phyloP scores from a whole-genome alignment of 2,797 vertebrate genomes.

The Nasua narica region DNA sequence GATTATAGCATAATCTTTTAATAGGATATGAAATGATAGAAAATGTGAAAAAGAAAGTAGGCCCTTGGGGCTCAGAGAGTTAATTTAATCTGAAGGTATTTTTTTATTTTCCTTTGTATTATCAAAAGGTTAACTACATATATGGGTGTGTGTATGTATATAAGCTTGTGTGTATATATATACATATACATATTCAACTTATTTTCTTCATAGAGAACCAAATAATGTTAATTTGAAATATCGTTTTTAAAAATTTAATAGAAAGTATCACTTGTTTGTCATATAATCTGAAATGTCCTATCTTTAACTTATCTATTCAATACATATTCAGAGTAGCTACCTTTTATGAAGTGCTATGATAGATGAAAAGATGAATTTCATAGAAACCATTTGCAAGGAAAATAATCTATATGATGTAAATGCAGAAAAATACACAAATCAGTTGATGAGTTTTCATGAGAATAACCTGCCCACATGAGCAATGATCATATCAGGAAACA shows the following conservation, averaged over 20 bases:
- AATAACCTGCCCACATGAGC: background rate
- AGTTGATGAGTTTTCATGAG: background rate
- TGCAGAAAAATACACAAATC: background rate
- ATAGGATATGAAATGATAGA: background rate
- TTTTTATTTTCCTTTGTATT: background rate
- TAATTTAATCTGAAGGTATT: background rate
- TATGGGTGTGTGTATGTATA: background rate
- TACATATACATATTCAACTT: background rate
- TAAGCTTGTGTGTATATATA: background rate
- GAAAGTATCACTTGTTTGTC: background rate
- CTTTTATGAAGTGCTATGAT: background rate
- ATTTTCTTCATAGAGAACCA: background rate
- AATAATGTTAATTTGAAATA: background rate
- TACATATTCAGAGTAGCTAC: background rate
- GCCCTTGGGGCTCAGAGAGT: background rate
- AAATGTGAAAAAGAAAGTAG: background rate
- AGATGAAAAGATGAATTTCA: background rate
- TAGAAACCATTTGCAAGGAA: background rate
- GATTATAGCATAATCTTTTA: background rate
- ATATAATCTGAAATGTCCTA: background rate
- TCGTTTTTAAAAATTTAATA: background rate
- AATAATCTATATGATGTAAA: background rate
- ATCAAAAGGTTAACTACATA: background rate
- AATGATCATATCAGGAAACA: background rate
- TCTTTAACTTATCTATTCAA: background rate